These are phyloP conservation scores for Dinoponera quadriceps DNA, from an alignment of 1,140 invertebrate genomes.

Conservation along the genomic window DNA sequence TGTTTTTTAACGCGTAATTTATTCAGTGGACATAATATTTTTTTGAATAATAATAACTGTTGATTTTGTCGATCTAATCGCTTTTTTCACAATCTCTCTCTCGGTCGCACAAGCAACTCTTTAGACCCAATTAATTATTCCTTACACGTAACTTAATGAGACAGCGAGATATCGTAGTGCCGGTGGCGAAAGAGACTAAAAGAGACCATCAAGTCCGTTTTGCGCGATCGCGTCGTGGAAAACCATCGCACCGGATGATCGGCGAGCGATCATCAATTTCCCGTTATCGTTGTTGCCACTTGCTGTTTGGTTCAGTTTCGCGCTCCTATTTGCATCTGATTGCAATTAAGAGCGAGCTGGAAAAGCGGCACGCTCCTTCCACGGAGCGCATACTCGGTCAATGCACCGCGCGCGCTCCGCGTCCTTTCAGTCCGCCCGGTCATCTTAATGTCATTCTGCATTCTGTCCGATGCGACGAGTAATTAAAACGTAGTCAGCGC, in stretches of 20 bases:
- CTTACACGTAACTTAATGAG: too few relatives aligned
- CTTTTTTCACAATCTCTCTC: too few relatives aligned
- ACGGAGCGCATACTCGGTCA: constrained; percentile 55
- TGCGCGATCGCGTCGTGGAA: too few relatives aligned
- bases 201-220: neutral
- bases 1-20: too few relatives aligned
- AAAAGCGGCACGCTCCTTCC: constrained; percentile 59
- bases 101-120: too few relatives aligned
- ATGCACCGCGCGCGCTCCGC: constrained; percentile 50
- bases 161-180: too few relatives aligned
- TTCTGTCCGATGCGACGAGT: constrained; percentile 67
- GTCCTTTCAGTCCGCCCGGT: constrained; percentile 46
- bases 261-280: constrained; percentile 27
- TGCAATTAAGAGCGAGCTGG: constrained; percentile 59
- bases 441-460: constrained; percentile 77
- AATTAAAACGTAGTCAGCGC: constrained; percentile 81
- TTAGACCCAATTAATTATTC: too few relatives aligned
- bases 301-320: neutral
- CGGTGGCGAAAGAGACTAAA: neutral
- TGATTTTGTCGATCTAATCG: too few relatives aligned
- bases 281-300: constrained; percentile 54
- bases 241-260: neutral
- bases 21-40: too few relatives aligned
- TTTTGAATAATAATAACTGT: too few relatives aligned
- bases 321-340: constrained; percentile 59